Conservation (phyloP, 2,888 invertebrate species). For the Drosophila histrio region DNA sequence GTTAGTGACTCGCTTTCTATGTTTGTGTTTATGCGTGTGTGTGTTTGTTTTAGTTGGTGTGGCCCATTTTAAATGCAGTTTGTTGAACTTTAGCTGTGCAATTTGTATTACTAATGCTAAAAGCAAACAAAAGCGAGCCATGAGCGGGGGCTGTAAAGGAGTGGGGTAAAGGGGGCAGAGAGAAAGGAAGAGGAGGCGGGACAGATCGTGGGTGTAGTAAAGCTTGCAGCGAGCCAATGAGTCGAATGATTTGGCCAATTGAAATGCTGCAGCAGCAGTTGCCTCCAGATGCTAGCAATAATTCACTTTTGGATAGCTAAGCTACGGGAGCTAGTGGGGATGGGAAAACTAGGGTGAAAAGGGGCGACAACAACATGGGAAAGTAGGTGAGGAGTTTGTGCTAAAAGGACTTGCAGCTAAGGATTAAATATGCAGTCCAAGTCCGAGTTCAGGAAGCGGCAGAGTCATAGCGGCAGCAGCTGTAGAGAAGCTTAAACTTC, state of each 20-base stretch:
- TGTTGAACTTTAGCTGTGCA: constrained; percentile 67
- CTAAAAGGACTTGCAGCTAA: constrained; percentile 31
- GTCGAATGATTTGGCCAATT: constrained; percentile 72
- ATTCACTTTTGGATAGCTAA: constrained; percentile 55
- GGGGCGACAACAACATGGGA: not conserved
- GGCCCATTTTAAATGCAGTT: constrained; percentile 64
- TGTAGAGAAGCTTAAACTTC: constrained; percentile 50
- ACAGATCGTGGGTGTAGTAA: not conserved
- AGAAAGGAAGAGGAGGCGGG: not conserved
- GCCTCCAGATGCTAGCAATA: constrained; percentile 59
- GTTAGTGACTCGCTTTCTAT: constrained; percentile 7
- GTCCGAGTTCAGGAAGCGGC: constrained; percentile 20
- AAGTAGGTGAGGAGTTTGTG: constrained; percentile 10
- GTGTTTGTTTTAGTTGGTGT: constrained; percentile 26
- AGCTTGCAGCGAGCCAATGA: constrained; percentile 60
- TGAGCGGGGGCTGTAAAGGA: not conserved
- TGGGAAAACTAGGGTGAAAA: not conserved
- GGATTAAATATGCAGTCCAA: constrained; percentile 71
- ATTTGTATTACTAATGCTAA: constrained; percentile 69
- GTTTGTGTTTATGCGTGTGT: constrained; percentile 11
- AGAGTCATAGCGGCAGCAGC: constrained; percentile 24
- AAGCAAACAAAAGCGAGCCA: constrained; percentile 59
- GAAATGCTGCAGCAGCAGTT: constrained; percentile 52
- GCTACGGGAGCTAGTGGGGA: not conserved
- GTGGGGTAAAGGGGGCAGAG: not conserved